Percentiles rank a stretch among this genome's conserved stretches.
Evolutionary conservation across 2,113 vertebrate species (phyloP).

Genomic region (Australoheros scitulus): DNA sequence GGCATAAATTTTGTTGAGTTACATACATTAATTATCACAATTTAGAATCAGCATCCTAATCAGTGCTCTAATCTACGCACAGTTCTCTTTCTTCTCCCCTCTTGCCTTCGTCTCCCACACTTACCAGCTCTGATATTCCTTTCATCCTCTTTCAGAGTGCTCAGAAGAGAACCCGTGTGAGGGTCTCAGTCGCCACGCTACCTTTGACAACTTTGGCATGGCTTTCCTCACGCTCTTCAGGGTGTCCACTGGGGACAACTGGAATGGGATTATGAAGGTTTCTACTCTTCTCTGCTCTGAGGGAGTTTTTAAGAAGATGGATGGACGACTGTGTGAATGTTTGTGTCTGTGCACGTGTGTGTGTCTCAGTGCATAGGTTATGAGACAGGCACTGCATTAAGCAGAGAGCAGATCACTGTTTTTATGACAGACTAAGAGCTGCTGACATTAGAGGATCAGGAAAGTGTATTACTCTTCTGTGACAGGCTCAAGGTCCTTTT

Average conservation of each 20-base stretch:
- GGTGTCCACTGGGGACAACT: conserved; percentile 97
- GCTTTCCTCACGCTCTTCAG: conserved; percentile 97
- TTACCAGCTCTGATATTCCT: conserved; percentile 24
- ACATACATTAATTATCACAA: conserved; percentile 60
- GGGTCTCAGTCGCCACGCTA: conserved; percentile 94
- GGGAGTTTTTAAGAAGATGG: conserved; percentile 21
- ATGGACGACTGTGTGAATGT: conserved; percentile 5
- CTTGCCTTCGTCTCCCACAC: conserved; percentile 8
- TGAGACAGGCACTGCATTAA: conserved; percentile 37
- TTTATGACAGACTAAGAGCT: conserved; percentile 62
- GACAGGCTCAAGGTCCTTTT: conserved; percentile 40
- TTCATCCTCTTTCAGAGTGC: conserved; percentile 84
- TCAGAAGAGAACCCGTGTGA: conserved; percentile 94
- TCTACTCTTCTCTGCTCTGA: background rate
- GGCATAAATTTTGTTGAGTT: conserved; percentile 62
- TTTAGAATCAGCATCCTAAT: conserved; percentile 36
- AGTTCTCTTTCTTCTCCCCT: conserved; percentile 25
- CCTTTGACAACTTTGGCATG: conserved; percentile 98
- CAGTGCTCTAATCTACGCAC: conserved; percentile 39
- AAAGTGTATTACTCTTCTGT: conserved; percentile 42
- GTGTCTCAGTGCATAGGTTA: conserved; percentile 15
- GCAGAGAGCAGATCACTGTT: conserved; percentile 46
- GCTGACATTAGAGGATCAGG: conserved; percentile 44
- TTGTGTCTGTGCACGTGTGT: conserved; percentile 20
- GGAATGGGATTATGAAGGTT: conserved; percentile 99